phyloP scores from a whole-genome alignment of 2,797 vertebrate genomes.

The Hapalemur alaotrensis region DNA sequence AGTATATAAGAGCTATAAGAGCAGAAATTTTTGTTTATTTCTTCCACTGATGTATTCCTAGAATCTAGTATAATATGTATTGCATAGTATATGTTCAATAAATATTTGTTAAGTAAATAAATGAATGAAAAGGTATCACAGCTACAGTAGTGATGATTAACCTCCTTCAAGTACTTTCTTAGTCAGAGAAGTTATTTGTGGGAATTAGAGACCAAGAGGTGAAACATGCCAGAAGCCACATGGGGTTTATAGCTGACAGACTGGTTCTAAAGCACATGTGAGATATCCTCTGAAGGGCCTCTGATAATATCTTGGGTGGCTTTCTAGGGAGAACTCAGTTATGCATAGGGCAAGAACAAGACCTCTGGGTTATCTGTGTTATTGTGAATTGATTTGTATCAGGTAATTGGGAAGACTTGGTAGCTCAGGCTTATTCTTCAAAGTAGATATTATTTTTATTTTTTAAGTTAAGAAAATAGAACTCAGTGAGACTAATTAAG shows the following conservation, averaged over 20 bases:
- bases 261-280: not conserved
- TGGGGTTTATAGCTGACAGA: not conserved
- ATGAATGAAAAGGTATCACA: not conserved
- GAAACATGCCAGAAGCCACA: not conserved
- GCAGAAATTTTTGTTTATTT: not conserved
- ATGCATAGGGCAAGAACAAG: not conserved
- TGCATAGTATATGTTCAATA: not conserved
- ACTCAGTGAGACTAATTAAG: not conserved
- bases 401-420: not conserved
- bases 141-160: not conserved
- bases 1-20: not conserved
- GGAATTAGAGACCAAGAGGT: not conserved
- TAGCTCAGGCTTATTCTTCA: not conserved
- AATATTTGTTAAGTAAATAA: slow-evolving; percentile 1
- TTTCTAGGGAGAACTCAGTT: not conserved
- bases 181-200: not conserved
- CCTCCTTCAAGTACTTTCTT: not conserved
- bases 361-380: not conserved
- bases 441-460: slow-evolving; percentile 41
- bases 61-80: not conserved
- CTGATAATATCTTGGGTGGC: not conserved
- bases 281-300: not conserved
- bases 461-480: slow-evolving; percentile 34
- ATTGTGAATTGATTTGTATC: not conserved
- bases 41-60: not conserved